These are phyloP conservation scores for Hecatera dysodea DNA, from an alignment of 2,888 invertebrate species.

Conservation along the genomic window DNA sequence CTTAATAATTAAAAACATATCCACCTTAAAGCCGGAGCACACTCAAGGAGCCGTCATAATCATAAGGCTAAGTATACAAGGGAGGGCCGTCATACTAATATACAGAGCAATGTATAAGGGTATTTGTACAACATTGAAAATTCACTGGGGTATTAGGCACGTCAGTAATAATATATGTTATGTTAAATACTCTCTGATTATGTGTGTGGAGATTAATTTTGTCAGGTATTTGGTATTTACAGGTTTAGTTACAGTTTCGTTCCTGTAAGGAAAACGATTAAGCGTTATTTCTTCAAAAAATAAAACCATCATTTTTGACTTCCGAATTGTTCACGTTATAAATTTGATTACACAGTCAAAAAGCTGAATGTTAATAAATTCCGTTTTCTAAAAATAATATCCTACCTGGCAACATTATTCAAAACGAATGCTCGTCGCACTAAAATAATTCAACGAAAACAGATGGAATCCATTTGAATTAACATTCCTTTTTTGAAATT, in stretches of 20 bases:
- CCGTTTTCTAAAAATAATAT: constrained; percentile 39
- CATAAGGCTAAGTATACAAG: constrained; percentile 45
- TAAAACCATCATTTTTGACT: neutral
- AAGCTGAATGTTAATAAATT: constrained; percentile 27
- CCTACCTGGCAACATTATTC: constrained; percentile 56
- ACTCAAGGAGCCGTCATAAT: constrained; percentile 54
- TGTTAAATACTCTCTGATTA: constrained; percentile 31
- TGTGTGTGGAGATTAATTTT: constrained; percentile 16
- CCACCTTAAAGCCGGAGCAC: constrained; percentile 31
- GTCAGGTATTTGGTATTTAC: neutral
- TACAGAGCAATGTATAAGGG: constrained; percentile 29
- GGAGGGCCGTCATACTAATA: constrained; percentile 29
- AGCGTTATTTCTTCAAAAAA: neutral
- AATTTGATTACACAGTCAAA: constrained; percentile 16
- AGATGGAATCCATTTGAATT: constrained; percentile 66
- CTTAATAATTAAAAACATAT: constrained; percentile 62
- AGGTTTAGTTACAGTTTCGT: neutral
- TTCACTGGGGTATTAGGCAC: constrained; percentile 51
- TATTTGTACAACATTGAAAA: constrained; percentile 53
- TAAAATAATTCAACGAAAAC: constrained; percentile 64
- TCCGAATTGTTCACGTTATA: neutral
- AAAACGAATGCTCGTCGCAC: constrained; percentile 43
- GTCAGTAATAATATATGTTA: constrained; percentile 49
- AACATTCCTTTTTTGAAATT: constrained; percentile 62
- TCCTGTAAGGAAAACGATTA: neutral